A percentile compares a stretch with the other conserved stretches of the same genome.
phyloP scores from a whole-genome alignment of 2,797 vertebrate species.

The Phataginus tetradactyla region DNA sequence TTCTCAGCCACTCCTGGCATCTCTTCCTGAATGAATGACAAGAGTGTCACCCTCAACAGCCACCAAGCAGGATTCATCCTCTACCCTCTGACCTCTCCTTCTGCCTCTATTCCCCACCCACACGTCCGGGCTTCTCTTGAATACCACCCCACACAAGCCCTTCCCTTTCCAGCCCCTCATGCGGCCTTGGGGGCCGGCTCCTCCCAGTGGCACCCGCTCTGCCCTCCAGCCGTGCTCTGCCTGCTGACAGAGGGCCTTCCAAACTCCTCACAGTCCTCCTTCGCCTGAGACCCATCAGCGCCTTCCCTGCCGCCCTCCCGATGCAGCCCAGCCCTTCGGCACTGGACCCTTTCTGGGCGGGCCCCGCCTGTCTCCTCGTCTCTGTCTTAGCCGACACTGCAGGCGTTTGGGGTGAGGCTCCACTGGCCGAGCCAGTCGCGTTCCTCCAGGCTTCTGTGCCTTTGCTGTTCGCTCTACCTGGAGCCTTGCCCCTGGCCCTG shows the following conservation, averaged over 20 bases:
- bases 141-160: not conserved
- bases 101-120: too few species aligned
- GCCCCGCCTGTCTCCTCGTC: not conserved
- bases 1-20: not conserved
- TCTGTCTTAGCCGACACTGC: not conserved
- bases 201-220: not conserved
- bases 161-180: not conserved
- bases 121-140: not conserved
- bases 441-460: not conserved
- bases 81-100: fast-evolving
- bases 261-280: not conserved
- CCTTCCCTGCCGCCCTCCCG: not conserved
- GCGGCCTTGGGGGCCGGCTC: not conserved
- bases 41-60: fast-evolving
- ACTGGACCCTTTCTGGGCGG: not conserved
- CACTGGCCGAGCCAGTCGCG: fast-evolving
- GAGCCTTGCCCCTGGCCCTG: not conserved
- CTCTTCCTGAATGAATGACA: not conserved
- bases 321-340: not conserved
- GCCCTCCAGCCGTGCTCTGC: not conserved
- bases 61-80: not conserved
- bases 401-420: not conserved
- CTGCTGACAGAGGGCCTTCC: not conserved
- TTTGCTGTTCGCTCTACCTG: not conserved
- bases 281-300: not conserved